phyloP scores from a whole-genome alignment of 2,888 invertebrate species.

The Ennomos fuscantarius region DNA sequence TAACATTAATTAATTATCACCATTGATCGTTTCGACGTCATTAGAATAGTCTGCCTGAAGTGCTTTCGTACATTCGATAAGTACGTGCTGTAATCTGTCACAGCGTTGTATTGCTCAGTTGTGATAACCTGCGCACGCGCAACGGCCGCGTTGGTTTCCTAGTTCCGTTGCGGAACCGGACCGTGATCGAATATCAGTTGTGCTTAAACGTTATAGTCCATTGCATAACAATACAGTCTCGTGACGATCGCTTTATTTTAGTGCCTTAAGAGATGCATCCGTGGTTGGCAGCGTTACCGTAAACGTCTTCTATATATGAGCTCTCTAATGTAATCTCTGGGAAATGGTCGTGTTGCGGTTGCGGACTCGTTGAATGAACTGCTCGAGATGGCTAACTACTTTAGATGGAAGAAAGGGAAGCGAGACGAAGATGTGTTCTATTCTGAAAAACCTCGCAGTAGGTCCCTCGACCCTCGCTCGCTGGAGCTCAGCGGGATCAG shows the following conservation, averaged over 20 bases:
- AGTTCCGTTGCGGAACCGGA: conserved; percentile 53
- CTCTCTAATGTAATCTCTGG: conserved; percentile 28
- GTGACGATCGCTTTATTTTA: conserved; percentile 78
- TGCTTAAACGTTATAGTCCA: conserved; percentile 37
- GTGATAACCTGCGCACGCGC: conserved; percentile 35
- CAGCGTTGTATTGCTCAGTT: conserved; percentile 18
- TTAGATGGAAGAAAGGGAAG: conserved; percentile 88
- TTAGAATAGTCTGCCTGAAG: conserved; percentile 1
- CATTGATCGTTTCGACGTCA: neutral
- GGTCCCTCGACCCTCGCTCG: conserved; percentile 89
- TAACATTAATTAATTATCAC: too few relatives aligned
- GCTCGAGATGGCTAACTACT: conserved; percentile 86
- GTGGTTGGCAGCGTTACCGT: conserved; percentile 53
- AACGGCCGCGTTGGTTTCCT: conserved; percentile 44
- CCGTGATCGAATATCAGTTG: conserved; percentile 53
- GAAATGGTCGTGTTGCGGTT: conserved; percentile 43
- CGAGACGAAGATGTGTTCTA: conserved; percentile 84
- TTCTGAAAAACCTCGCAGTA: conserved; percentile 88
- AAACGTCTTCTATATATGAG: conserved; percentile 47
- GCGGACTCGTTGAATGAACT: conserved; percentile 46
- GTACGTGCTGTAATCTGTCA: conserved; percentile 7
- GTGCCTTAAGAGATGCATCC: conserved; percentile 73
- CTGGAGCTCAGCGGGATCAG: conserved; percentile 89
- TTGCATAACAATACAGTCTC: conserved; percentile 77
- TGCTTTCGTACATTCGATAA: conserved; percentile 3